Base-by-base conservation (phyloP, 2,113 vertebrate genomes). In the Plecturocebus donacophilus region DNA sequence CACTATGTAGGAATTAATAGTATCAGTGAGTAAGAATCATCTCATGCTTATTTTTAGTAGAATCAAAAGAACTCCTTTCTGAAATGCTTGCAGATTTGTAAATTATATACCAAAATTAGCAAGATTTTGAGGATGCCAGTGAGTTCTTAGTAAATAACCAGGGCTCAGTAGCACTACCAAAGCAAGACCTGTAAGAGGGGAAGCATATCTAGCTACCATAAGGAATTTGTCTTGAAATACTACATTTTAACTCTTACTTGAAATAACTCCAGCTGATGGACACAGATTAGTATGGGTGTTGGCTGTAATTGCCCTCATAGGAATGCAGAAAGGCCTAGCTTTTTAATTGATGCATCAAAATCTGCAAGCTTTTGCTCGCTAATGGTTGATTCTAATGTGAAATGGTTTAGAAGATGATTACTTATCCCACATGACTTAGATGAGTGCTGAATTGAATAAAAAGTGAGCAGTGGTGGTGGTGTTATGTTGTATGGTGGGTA, bases 21-120 rank as follows among this genome's bases (percentile, higher is more conserved):
- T 45, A 79, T 54, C 30, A 91, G 47, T 42, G 32, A 79, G 16
- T 38, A 73, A 84, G n/a, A 96, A 77, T 83, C 56, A 71, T 11
- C 40, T 90, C 90, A 30, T 71, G 86, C 56, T 93, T 80, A 73
- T 77, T 71, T 82, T 90, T 77, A 91, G 76, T 73, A 73, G 52
- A 87, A 80, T 80, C 68, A 93, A 93, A 35, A 66, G 73, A 87
- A 75, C 4, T 87, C 17, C 71, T 17, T 80, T 91, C 32, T 73
- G 32, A 95, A 93, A 23, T 5, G 42, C 61, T 83, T 73, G 40
- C 9, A 90, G 25, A 90, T 16, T 35, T 90, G 32, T 64, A 95
- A 70, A 47, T 87, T 82, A 42, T 75, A 38, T 68, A 75, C 8
- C 73, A 87, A 77, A 92, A 61, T 96, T 42, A 92, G 40, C n/a